Evolutionary conservation across 1,140 invertebrate species (phyloP).

Genomic region (Drosophila prosaltans): DNA sequence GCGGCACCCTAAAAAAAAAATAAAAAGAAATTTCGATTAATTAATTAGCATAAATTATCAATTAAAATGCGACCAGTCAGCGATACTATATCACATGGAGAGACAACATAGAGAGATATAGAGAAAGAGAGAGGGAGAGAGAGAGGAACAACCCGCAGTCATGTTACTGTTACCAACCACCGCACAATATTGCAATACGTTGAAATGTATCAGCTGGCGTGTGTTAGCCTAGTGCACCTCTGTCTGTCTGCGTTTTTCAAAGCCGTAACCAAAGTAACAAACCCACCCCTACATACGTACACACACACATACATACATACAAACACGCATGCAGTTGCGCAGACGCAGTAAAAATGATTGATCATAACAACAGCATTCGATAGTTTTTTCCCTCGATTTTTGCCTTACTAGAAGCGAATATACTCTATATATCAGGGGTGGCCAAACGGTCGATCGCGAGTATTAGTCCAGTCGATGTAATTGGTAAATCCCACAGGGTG

Average conservation of each 20-base stretch:
- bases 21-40: conserved; percentile 46
- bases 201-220: conserved; percentile 7
- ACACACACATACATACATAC: background rate
- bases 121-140: background rate
- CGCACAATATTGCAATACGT: background rate
- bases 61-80: conserved; percentile 63
- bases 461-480: no score
- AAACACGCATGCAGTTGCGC: no score
- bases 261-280: background rate
- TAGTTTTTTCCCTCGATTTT: no score
- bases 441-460: no score
- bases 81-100: conserved; percentile 26
- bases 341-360: no score
- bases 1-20: conserved; percentile 5
- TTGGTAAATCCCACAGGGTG: no score
- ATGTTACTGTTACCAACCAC: conserved; percentile 13
- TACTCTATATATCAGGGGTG: no score
- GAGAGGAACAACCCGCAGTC: conserved; percentile 2
- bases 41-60: conserved; percentile 77
- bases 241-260: background rate
- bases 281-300: background rate
- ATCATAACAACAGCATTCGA: no score
- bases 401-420: no score
- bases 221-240: background rate
- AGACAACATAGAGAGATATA: no score